Evolutionary conservation across 1,140 invertebrate genomes (phyloP).

Genomic region (Drosophila neocordata): DNA sequence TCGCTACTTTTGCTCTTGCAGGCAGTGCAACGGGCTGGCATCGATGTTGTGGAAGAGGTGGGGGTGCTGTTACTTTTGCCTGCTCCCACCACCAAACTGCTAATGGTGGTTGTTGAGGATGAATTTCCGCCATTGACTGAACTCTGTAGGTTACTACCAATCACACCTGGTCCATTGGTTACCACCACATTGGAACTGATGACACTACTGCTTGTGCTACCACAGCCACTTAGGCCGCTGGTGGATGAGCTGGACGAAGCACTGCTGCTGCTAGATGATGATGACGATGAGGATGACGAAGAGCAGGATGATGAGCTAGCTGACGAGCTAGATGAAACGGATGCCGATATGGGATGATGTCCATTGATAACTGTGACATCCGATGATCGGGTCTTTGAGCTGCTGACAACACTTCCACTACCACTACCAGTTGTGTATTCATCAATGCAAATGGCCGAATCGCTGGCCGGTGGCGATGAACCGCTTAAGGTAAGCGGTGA

Average conservation of each 20-base stretch:
- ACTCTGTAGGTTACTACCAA: slow-evolving; percentile 69
- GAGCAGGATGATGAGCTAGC: slow-evolving; percentile 77
- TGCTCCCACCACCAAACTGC: slow-evolving; percentile 20
- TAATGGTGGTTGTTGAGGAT: slow-evolving; percentile 5
- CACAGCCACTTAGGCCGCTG: slow-evolving; percentile 73
- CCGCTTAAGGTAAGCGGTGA: slow-evolving; percentile 91
- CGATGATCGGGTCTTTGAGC: slow-evolving; percentile 54
- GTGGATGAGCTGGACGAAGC: slow-evolving; percentile 70
- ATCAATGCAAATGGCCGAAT: slow-evolving; percentile 89
- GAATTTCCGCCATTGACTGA: slow-evolving; percentile 15
- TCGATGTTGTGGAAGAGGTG: slow-evolving; percentile 24
- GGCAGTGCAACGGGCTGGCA: slow-evolving; percentile 89
- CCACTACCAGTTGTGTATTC: slow-evolving; percentile 82
- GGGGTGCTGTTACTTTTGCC: slow-evolving; percentile 27
- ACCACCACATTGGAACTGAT: slow-evolving; percentile 54
- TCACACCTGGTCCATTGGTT: slow-evolving; percentile 69
- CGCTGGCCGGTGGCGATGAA: slow-evolving; percentile 91
- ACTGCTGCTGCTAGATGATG: slow-evolving; percentile 38
- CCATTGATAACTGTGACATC: slow-evolving; percentile 69
- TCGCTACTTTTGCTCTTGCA: slow-evolving; percentile 93
- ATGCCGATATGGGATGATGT: slow-evolving; percentile 79
- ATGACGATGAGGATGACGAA: slow-evolving; percentile 59
- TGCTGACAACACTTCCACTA: slow-evolving; percentile 11
- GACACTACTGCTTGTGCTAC: slow-evolving; percentile 73
- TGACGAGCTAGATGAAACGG: slow-evolving; percentile 73